A percentile compares a stretch with the other conserved stretches of the same genome.
Evolutionary conservation across 2,113 vertebrate genomes (phyloP).

Genomic region (Phasianus colchicus): DNA sequence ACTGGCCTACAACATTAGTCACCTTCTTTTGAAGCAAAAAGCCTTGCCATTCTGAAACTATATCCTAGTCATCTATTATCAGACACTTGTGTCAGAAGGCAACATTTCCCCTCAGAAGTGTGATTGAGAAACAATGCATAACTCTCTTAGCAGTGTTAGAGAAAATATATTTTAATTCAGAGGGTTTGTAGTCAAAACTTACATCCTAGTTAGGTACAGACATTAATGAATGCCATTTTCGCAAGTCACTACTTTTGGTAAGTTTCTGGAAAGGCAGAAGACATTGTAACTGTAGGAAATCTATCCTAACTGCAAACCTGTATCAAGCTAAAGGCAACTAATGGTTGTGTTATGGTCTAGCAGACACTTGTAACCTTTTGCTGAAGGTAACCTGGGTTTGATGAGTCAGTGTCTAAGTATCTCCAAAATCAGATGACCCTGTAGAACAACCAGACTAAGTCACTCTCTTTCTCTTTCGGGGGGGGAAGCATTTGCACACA

Average conservation of each 20-base stretch:
- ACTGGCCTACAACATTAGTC: not conserved
- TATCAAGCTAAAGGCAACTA: not conserved
- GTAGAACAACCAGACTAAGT: not conserved
- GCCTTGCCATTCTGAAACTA: not conserved
- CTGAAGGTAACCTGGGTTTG: not conserved
- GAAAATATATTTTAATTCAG: not conserved
- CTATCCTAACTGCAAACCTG: not conserved
- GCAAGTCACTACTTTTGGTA: not conserved
- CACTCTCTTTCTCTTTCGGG: not conserved
- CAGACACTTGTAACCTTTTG: not conserved
- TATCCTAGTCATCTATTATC: not conserved
- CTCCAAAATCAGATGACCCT: slow-evolving; percentile 15
- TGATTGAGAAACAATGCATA: not conserved
- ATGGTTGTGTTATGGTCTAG: not conserved
- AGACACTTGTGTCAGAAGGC: not conserved
- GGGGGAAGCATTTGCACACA: not conserved
- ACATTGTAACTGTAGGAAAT: slow-evolving; percentile 5
- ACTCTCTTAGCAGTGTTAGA: not conserved
- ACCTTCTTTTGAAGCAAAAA: not conserved
- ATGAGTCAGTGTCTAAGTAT: not conserved
- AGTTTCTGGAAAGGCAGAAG: not conserved
- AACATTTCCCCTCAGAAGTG: not conserved
- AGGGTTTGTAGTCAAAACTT: not conserved
- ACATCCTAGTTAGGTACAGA: not conserved
- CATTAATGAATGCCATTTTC: not conserved